These are phyloP conservation scores for Panthera uncia DNA, from an alignment of 2,113 vertebrate genomes.

Conservation along the genomic window DNA sequence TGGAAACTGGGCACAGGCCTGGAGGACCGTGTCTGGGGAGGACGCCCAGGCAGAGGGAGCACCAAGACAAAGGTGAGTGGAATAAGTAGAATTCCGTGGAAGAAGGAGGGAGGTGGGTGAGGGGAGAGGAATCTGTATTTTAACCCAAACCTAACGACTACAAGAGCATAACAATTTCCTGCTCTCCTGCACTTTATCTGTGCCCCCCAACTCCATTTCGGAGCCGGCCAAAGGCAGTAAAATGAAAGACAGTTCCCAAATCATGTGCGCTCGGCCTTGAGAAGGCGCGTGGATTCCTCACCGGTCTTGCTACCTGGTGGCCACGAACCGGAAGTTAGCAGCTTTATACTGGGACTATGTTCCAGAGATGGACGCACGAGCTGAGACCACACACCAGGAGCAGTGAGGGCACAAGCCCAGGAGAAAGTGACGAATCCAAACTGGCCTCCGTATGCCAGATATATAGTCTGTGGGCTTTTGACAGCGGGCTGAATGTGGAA, in stretches of 20 bases:
- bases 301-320: accelerated
- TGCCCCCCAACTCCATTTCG: not conserved
- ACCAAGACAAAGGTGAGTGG: not conserved
- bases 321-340: too few species aligned
- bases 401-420: not conserved
- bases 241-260: accelerated
- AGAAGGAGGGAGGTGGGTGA: not conserved
- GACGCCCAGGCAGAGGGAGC: not conserved
- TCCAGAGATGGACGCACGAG: not conserved
- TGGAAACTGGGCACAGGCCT: too few species aligned
- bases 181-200: not conserved
- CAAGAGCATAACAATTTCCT: not conserved
- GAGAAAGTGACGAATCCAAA: too few species aligned
- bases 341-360: not conserved
- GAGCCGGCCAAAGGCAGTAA: not conserved
- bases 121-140: not conserved
- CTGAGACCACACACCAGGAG: too few species aligned
- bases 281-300: accelerated
- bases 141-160: not conserved
- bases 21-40: not conserved
- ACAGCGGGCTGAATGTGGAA: too few species aligned
- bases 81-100: not conserved
- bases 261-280: accelerated
- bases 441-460: accelerated
- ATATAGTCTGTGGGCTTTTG: not conserved